Conservation (phyloP, 92 coral and sea anemone genomes). For the Blastomussa wellsi region DNA sequence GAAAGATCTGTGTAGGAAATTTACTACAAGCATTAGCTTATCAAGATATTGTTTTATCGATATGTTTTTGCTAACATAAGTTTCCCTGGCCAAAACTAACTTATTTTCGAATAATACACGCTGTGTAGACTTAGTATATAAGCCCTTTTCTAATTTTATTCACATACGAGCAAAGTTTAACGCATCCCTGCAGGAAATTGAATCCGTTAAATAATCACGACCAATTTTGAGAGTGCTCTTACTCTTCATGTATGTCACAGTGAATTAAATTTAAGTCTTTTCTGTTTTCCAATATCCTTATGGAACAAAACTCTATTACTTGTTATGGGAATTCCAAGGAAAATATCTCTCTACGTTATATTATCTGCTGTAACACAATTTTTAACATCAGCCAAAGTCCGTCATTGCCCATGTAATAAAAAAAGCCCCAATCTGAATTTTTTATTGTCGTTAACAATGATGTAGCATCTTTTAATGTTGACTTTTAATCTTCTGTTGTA, state of each 20-base stretch:
- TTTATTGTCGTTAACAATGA: no score
- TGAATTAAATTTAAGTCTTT: not conserved
- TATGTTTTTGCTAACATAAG: not conserved
- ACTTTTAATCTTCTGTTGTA: no score
- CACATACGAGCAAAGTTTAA: not conserved
- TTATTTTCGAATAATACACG: not conserved
- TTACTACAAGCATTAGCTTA: not conserved
- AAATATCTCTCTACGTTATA: not conserved
- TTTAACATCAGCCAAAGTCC: not conserved
- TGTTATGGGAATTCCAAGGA: not conserved
- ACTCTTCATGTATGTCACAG: not conserved
- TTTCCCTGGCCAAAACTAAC: not conserved
- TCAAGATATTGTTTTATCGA: not conserved
- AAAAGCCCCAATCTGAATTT: not conserved
- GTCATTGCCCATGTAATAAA: not conserved
- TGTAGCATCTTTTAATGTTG: no score
- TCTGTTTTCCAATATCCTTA: not conserved
- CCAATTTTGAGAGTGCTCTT: not conserved
- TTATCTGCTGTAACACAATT: not conserved
- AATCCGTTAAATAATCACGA: not conserved
- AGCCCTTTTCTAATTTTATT: not conserved
- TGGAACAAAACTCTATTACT: not conserved
- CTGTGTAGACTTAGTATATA: not conserved
- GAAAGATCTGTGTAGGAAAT: not conserved
- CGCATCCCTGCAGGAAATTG: not conserved